phyloP scores from a whole-genome alignment of 2,797 vertebrate genomes.

The Pyrocephalus nanus region DNA sequence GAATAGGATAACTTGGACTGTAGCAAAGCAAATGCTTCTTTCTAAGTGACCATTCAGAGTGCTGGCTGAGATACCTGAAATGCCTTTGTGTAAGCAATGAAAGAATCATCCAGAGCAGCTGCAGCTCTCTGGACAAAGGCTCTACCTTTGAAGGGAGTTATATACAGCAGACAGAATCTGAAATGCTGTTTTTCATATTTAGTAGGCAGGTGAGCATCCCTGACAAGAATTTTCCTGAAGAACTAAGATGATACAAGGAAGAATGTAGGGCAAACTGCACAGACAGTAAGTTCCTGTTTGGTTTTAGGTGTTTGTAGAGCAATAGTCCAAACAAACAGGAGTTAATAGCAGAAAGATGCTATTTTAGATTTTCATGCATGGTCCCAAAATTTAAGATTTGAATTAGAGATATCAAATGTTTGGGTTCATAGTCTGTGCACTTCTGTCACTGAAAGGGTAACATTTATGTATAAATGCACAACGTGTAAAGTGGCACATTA shows the following conservation, averaged over 20 bases:
- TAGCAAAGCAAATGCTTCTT: not conserved
- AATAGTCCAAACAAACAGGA: not conserved
- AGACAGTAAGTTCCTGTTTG: not conserved
- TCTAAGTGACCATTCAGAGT: not conserved
- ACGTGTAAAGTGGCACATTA: not conserved
- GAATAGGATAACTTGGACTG: not conserved
- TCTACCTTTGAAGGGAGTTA: not conserved
- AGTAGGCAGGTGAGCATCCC: not conserved
- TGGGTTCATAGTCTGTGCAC: not conserved
- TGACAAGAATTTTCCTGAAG: not conserved
- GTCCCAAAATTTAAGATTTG: not conserved
- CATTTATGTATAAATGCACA: not conserved
- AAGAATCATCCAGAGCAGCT: not conserved
- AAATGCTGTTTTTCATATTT: not conserved
- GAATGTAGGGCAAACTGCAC: not conserved
- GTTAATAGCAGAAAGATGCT: not conserved
- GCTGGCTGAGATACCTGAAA: not conserved
- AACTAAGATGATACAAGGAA: not conserved
- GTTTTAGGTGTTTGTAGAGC: not conserved
- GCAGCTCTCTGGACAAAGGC: not conserved
- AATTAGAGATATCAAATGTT: not conserved
- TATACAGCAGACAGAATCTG: not conserved
- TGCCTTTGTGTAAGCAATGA: not conserved
- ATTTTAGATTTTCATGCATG: not conserved
- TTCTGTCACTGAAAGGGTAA: not conserved